Conservation (phyloP, 2,113 vertebrate genomes). For the Raphicerus campestris region DNA sequence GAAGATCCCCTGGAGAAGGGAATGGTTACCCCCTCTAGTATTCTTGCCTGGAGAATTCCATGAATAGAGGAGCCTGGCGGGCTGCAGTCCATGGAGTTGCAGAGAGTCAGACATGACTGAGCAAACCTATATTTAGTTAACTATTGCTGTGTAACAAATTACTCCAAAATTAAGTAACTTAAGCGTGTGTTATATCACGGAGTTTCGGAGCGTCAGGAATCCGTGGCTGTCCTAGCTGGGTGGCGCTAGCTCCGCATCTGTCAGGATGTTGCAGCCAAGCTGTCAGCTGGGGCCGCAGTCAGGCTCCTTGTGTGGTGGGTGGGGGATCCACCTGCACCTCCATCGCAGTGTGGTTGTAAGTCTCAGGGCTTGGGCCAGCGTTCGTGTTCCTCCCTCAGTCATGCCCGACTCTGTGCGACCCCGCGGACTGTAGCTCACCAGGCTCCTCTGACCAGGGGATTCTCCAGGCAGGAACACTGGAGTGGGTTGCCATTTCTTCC, state of each 20-base stretch:
- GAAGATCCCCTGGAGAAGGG: background rate
- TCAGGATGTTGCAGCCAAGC: background rate
- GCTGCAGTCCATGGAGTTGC: background rate
- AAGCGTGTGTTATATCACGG: background rate
- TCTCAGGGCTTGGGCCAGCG: background rate
- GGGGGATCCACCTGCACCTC: background rate
- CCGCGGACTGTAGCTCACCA: background rate
- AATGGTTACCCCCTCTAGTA: background rate
- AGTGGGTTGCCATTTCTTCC: background rate
- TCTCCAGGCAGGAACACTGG: background rate
- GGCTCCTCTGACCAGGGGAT: background rate
- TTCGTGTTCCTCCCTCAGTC: accelerated
- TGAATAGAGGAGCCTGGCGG: background rate
- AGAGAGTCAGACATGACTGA: background rate
- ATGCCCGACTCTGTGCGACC: accelerated
- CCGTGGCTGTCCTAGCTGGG: accelerated
- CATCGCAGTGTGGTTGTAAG: background rate
- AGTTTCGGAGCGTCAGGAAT: background rate
- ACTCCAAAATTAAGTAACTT: background rate
- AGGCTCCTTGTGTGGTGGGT: accelerated
- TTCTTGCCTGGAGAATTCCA: background rate
- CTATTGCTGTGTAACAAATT: background rate
- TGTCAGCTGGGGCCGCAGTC: background rate
- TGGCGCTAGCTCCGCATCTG: background rate
- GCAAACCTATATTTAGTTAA: background rate